Conservation (phyloP, 2,113 vertebrate species). For the Grallaria varia region DNA sequence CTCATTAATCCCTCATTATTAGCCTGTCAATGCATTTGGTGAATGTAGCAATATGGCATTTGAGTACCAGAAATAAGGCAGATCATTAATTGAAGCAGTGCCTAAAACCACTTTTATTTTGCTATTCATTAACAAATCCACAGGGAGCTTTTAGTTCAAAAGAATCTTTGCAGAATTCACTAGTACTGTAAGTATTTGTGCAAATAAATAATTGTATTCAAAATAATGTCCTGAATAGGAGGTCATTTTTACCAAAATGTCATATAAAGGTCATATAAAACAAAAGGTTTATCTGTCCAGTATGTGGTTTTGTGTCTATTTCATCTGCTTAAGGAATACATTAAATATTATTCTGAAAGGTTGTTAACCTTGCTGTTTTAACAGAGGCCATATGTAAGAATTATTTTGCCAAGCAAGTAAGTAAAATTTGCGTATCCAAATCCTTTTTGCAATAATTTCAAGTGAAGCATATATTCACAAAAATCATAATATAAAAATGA, state of each 20-base stretch:
- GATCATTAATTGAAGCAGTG: neutral
- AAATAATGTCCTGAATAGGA: neutral
- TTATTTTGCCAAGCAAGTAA: neutral
- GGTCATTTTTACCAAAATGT: neutral
- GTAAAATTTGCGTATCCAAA: neutral
- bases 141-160: neutral
- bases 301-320: neutral
- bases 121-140: neutral
- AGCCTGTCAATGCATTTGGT: neutral
- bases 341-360: neutral
- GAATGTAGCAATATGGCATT: constrained; percentile 4
- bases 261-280: too few relatives aligned
- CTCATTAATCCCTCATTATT: constrained; percentile 39
- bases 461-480: neutral
- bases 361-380: neutral
- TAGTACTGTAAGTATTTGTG: neutral
- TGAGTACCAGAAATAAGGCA: neutral
- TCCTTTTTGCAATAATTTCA: neutral
- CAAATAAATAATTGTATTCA: neutral
- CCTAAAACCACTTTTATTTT: constrained; percentile 15
- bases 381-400: neutral
- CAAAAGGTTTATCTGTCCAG: neutral
- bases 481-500: neutral
- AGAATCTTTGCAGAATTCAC: neutral
- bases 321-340: neutral